phyloP scores from a whole-genome alignment of 2,888 invertebrate species.

The Pachymerium ferrugineum region DNA sequence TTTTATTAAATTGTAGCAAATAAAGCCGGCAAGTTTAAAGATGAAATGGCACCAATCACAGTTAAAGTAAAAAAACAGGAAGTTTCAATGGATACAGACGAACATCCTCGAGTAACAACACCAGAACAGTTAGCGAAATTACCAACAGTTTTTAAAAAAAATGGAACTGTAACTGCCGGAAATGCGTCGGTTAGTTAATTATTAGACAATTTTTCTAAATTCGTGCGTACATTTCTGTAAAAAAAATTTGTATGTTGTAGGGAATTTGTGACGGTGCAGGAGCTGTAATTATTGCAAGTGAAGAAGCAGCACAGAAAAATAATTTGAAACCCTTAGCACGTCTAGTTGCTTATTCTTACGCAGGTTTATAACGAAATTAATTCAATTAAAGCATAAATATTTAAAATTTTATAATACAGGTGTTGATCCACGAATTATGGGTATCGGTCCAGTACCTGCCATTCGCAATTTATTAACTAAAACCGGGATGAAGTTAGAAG shows the following conservation, averaged over 20 bases:
- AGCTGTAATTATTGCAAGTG: constrained; percentile 82
- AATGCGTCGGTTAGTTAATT: constrained; percentile 71
- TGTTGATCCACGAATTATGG: constrained; percentile 97
- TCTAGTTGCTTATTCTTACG: constrained; percentile 82
- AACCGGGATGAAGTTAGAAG: constrained; percentile 70
- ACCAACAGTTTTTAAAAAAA: constrained; percentile 84
- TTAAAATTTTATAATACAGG: constrained; percentile 42
- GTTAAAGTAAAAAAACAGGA: constrained; percentile 73
- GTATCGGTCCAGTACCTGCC: constrained; percentile 92
- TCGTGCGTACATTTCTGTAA: not conserved
- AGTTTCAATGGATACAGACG: constrained; percentile 74
- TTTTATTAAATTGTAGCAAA: constrained; percentile 59
- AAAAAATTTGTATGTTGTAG: constrained; percentile 51
- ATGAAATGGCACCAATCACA: constrained; percentile 80
- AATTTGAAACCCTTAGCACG: constrained; percentile 84
- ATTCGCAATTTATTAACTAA: constrained; percentile 76
- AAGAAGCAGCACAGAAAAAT: constrained; percentile 74
- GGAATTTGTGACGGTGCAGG: constrained; percentile 98
- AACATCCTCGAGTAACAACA: constrained; percentile 75
- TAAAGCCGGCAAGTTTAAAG: constrained; percentile 80
- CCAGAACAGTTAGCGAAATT: constrained; percentile 78
- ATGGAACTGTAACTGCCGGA: constrained; percentile 90
- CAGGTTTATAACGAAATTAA: constrained; percentile 54
- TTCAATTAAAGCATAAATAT: not conserved
- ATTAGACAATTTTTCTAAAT: not conserved